These are phyloP conservation scores for Agrotis puta DNA, from an alignment of 2,888 invertebrate species.

Conservation along the genomic window DNA sequence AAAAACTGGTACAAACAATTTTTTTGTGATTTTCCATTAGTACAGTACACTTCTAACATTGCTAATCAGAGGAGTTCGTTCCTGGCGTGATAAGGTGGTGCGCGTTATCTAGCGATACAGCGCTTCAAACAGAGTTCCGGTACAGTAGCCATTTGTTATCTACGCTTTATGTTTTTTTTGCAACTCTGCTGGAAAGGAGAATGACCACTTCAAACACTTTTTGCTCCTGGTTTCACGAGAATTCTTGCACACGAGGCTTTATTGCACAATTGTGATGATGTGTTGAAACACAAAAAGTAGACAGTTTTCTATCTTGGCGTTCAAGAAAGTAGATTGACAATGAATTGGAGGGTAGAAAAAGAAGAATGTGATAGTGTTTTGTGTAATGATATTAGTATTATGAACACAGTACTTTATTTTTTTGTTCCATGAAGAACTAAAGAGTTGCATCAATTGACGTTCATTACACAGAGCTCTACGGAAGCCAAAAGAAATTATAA, in stretches of 20 bases:
- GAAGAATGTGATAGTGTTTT: conserved; percentile 5
- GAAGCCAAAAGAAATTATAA: not conserved
- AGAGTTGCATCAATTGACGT: not conserved
- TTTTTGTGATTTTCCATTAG: conserved; percentile 53
- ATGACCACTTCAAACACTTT: conserved; percentile 55
- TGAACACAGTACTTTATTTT: conserved; percentile 3
- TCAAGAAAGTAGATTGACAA: conserved; percentile 45
- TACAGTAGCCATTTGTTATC: conserved; percentile 63
- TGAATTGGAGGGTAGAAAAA: conserved; percentile 16
- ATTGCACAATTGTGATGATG: conserved; percentile 38
- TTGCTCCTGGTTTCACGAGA: conserved; percentile 48
- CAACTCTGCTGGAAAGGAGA: conserved; percentile 54
- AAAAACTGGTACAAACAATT: conserved; percentile 20
- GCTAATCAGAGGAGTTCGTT: conserved; percentile 51
- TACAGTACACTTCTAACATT: conserved; percentile 39
- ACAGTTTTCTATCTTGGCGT: conserved; percentile 23
- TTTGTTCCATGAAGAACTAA: not conserved
- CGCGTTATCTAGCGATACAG: conserved; percentile 57
- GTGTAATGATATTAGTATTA: conserved; percentile 1
- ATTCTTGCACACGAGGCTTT: conserved; percentile 34
- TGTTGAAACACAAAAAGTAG: conserved; percentile 25
- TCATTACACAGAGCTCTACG: not conserved
- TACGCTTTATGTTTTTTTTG: conserved; percentile 53
- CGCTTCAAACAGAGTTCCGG: conserved; percentile 60
- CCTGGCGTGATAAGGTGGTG: conserved; percentile 56